These are phyloP conservation scores for Cerceris ruficornis DNA, from an alignment of 2,888 invertebrate species.

Conservation along the genomic window DNA sequence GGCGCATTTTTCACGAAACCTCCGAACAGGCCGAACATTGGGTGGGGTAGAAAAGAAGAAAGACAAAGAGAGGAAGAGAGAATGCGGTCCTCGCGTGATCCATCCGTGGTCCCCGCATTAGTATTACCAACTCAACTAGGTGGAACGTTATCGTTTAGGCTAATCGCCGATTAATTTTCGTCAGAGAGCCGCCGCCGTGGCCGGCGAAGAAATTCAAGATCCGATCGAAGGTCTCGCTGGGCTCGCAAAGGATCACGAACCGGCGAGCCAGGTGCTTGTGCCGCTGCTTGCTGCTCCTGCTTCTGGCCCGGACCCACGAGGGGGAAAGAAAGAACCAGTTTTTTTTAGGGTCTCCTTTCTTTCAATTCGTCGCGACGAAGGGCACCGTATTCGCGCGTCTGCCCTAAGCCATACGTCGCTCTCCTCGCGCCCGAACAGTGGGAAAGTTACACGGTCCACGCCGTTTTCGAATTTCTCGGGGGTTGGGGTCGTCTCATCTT, in stretches of 20 bases:
- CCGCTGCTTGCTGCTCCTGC: slow-evolving; percentile 27
- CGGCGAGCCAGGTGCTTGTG: slow-evolving; percentile 75
- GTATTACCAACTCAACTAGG: slow-evolving; percentile 39
- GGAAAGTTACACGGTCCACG: slow-evolving; percentile 65
- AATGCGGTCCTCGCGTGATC: background rate
- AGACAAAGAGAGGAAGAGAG: background rate
- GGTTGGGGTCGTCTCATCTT: slow-evolving; percentile 37
- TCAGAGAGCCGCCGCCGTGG: slow-evolving; percentile 41
- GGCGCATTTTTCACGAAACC: slow-evolving; percentile 23
- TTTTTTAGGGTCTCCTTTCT: slow-evolving; percentile 69
- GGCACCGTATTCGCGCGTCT: slow-evolving; percentile 57
- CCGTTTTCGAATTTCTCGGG: slow-evolving; percentile 56
- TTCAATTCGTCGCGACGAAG: slow-evolving; percentile 71
- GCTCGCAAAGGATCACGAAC: slow-evolving; percentile 59
- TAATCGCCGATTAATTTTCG: slow-evolving; percentile 67
- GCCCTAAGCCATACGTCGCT: slow-evolving; percentile 50
- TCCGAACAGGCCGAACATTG: background rate
- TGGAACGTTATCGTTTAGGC: slow-evolving; percentile 60
- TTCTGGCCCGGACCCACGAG: slow-evolving; percentile 61
- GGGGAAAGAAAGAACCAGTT: slow-evolving; percentile 74
- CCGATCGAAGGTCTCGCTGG: slow-evolving; percentile 64
- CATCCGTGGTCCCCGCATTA: slow-evolving; percentile 5
- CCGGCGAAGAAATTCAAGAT: slow-evolving; percentile 68
- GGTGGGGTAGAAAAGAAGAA: background rate
- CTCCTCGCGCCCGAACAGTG: slow-evolving; percentile 62